Conservation (phyloP, 2,113 vertebrate genomes). For the Arizona elegans region DNA sequence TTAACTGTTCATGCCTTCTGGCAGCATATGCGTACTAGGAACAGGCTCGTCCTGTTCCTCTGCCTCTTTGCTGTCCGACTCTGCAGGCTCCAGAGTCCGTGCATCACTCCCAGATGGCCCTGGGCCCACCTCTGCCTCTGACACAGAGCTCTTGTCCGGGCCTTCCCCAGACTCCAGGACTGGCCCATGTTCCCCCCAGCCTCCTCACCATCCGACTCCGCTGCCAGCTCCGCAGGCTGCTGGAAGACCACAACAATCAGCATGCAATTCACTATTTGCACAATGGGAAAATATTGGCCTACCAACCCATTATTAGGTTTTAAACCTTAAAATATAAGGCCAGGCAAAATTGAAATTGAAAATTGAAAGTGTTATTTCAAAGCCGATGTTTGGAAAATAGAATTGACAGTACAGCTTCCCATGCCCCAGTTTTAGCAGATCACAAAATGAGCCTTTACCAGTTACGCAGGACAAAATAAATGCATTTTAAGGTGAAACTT, state of each 20-base stretch:
- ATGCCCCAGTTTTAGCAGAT: not conserved
- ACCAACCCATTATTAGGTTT: not conserved
- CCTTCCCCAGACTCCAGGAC: too few species aligned
- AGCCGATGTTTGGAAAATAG: not conserved
- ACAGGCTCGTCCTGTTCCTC: too few species aligned
- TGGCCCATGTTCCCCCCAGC: too few species aligned
- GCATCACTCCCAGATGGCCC: too few species aligned
- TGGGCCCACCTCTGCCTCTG: too few species aligned
- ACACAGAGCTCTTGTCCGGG: too few species aligned
- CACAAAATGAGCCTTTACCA: conserved; percentile 20
- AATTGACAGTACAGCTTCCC: not conserved
- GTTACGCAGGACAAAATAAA: not conserved
- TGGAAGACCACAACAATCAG: not conserved
- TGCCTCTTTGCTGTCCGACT: too few species aligned
- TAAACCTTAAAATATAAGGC: not conserved
- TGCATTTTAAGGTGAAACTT: conserved; percentile 6
- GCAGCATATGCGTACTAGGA: too few species aligned
- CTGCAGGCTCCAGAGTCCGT: too few species aligned
- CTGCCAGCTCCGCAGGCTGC: too few species aligned
- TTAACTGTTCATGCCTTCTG: too few species aligned
- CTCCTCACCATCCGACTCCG: too few species aligned
- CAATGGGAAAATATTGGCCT: not conserved
- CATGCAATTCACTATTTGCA: not conserved
- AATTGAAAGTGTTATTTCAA: not conserved
- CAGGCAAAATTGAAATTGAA: not conserved